phyloP scores from a whole-genome alignment of 2,113 vertebrate genomes.

The Promerops cafer region DNA sequence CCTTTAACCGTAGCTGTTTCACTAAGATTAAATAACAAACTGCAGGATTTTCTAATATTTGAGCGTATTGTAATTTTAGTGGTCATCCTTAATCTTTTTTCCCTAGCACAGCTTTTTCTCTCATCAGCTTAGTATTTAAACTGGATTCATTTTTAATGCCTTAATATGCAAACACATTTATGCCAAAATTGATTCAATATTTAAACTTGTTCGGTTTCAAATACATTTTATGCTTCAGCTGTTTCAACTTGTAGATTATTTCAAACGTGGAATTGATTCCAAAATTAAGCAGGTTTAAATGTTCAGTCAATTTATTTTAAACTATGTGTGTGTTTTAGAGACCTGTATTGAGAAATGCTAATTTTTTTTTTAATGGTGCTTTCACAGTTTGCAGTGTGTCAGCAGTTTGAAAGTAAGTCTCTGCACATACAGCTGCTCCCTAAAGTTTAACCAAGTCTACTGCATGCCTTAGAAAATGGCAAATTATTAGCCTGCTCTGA shows the following conservation, averaged over 20 bases:
- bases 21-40: constrained; percentile 45
- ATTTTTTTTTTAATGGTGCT: background rate
- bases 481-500: background rate
- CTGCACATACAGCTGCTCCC: background rate
- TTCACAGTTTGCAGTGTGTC: constrained; percentile 7
- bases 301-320: constrained; percentile 65
- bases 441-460: background rate
- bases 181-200: constrained; percentile 62
- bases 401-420: constrained; percentile 36
- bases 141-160: constrained; percentile 57
- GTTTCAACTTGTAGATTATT: constrained; percentile 63
- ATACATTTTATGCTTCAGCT: constrained; percentile 63
- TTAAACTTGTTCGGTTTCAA: constrained; percentile 65
- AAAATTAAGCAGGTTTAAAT: constrained; percentile 72
- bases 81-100: constrained; percentile 53
- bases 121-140: constrained; percentile 51
- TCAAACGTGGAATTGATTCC: constrained; percentile 66
- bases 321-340: constrained; percentile 56
- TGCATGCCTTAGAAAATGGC: background rate
- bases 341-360: constrained; percentile 50
- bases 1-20: background rate
- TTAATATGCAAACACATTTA: constrained; percentile 64
- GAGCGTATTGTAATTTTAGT: constrained; percentile 22
- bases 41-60: constrained; percentile 34
- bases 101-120: constrained; percentile 24